phyloP scores from a whole-genome alignment of 2,888 invertebrate genomes.

The Colostygia pectinataria region DNA sequence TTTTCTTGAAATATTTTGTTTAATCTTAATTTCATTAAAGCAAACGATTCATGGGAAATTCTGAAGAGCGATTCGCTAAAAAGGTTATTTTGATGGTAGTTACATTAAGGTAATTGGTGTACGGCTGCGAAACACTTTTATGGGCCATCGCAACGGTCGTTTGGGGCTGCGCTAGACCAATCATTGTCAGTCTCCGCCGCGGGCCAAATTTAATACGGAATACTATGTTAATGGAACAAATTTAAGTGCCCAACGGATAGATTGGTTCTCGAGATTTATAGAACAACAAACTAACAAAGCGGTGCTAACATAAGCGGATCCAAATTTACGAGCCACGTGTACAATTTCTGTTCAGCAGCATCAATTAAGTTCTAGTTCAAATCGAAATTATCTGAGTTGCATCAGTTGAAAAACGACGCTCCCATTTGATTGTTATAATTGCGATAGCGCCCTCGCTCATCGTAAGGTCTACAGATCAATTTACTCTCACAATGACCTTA shows the following conservation, averaged over 20 bases:
- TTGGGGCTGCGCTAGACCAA: constrained; percentile 67
- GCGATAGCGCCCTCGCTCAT: constrained; percentile 58
- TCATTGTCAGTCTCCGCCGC: constrained; percentile 70
- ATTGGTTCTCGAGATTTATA: constrained; percentile 69
- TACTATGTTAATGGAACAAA: constrained; percentile 70
- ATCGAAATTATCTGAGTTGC: constrained; percentile 38
- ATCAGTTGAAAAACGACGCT: constrained; percentile 44
- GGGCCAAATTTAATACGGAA: constrained; percentile 65
- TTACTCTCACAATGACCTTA: constrained; percentile 76
- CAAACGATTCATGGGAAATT: constrained; percentile 63
- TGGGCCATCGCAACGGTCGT: constrained; percentile 69
- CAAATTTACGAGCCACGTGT: constrained; percentile 44
- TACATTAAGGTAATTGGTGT: constrained; percentile 80
- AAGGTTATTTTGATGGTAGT: constrained; percentile 75
- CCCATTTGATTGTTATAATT: constrained; percentile 56
- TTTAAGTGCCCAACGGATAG: constrained; percentile 65
- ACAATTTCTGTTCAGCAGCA: constrained; percentile 29
- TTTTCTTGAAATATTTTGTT: constrained; percentile 42
- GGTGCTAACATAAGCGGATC: constrained; percentile 49
- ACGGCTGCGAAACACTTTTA: constrained; percentile 76
- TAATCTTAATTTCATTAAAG: constrained; percentile 71
- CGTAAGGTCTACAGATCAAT: constrained; percentile 67
- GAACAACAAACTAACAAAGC: constrained; percentile 57
- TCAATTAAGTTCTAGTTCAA: constrained; percentile 26
- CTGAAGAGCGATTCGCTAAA: constrained; percentile 66